Base-by-base conservation (phyloP, 2,888 invertebrate species). In the Parnassius mnemosyne region DNA sequence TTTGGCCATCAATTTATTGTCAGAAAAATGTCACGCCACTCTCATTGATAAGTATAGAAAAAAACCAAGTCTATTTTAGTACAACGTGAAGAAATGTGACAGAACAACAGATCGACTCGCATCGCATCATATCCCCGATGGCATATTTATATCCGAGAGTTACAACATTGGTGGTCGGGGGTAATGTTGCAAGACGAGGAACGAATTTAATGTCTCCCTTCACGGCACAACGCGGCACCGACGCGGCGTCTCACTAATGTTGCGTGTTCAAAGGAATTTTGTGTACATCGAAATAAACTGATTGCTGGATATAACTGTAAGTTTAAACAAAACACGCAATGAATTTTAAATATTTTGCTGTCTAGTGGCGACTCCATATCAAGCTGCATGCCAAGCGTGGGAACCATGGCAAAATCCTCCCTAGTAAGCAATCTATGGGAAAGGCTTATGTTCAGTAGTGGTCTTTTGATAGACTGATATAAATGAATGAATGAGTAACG, bases 181-280 rank as follows among this genome's bases (percentile, higher is more conserved):
- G 74, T 80, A 85, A 85, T 83, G 84, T 80, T 75, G 78, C 81
- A 76, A 70, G 74, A 77, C 81, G 74, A 74, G 72, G 71, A 76
- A 72, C 73, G 75, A 78, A 79, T 76, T 77, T 77, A 78, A 78
- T 72, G 75, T 75, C 74, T 68, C 77, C 77, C 73, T 69, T 61
- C 61, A 62, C 67, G 60, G 59, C 57, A 60, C 50, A 67, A 11
- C 49, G 13, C 66, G 67, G 69, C 68, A 71, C 63, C 69, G 73
- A 72, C 70, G 76, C 71, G 71, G 67, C 75, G 72, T 76, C 73
- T 69, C 73, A 65, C 72, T 83, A 83, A 84, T 84, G 84, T 81
- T 73, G 79, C 83, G 80, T 80, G 78, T 68, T 60, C 63, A 61
- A 61, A 54, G 60, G 62, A 61, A 64, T 67, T 66, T 64, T 25